Evolutionary conservation across 2,888 invertebrate species (phyloP), one percentile per base, ranked within the genome.

Genomic region (Drosophila limbata): DNA sequence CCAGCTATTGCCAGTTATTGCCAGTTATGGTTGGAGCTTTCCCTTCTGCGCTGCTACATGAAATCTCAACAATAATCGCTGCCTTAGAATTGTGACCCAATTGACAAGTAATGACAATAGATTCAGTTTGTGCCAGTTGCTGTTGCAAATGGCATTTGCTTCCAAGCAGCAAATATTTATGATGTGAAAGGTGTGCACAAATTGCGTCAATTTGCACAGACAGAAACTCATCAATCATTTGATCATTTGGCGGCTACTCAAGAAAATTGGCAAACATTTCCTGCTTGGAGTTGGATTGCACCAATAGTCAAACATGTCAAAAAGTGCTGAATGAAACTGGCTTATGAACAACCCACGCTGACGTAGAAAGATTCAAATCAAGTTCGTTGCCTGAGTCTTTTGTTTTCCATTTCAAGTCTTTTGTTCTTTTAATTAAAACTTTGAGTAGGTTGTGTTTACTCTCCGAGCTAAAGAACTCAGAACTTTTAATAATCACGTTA

Each of bases 221-320:
- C 28, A 55, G 55, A 66, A 57, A 66, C 39, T 73, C 73, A 76
- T 79, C 60, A 70, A 82, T 78, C 73, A 67, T 52, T 45, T 59
- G 79, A 69, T 69, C 55, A 47, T 51, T 72, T 65, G 64, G 3
- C 15, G 33, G n/a, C 28, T 37, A 25, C 56, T 60, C 47, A 69
- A 59, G 67, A 67, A 73, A 87, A 87, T 79, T 69, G 52, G 45
- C 57, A 55, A 52, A 56, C 65, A 78, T 80, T 84, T 84, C 86
- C 84, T 69, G 81, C 70, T 70, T 55, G 9, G 9, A 3, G 44
- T 39, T 31, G 37, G 19, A 77, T 47, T 77, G 84, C 78, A 83
- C 71, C 78, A 88, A 75, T 83, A 86, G 71, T 61, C 78, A 83
- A 72, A 78, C 73, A 66, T 86, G 84, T 72, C 75, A 75, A 55